Base-by-base conservation (phyloP, 2,888 invertebrate genomes). In the Chloromyia formosa region DNA sequence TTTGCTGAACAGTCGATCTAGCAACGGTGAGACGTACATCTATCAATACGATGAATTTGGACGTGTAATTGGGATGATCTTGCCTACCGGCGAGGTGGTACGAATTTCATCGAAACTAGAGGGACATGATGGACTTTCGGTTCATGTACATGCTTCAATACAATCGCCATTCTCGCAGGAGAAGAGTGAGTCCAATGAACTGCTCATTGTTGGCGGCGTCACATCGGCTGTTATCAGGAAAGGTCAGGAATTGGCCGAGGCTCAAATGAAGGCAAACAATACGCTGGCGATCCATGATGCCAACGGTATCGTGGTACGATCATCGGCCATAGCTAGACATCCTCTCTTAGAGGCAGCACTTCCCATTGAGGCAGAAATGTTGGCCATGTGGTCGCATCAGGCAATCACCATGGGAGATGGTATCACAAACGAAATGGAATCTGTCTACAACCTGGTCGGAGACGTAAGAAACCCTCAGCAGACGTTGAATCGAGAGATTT, bases 41-140 rank as follows among this genome's bases (percentile, higher is more conserved):
- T 97, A 97, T 85, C 92, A 94, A 81, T 97, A 97, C 81, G 96
- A 97, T 81, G 91, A 92, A 84, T 89, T 95, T 77, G 97, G 97
- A 1, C 89, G 97, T 60, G 92, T 96, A 1, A 92, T 91, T 0
- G 92, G 93, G 80, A 93, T 95, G 73, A 93, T 95, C 77, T 88
- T 96, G 83, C 96, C 97, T 27, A 96, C 96, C 78, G 97, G 97
- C 74, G 96, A 97, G 86, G 92, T 92, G 80, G 90, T 96, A 16
- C 90, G 91, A 78, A 89, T 96, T 75, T 89, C 89, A 16, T 95
- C 95, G 0, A 92, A 92, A 77, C 87, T 95, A 76, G 91, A 93
- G 10, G 90, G 91, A 80, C 91, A 91, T 79, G 92, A 93, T 81
- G 93, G 93, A 16, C 86, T 94, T 69, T 90, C 91, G 10, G 91